Percentiles rank a stretch among this genome's conserved stretches.
These are phyloP conservation scores for Crossocerus cetratus DNA, from an alignment of 2,888 invertebrate genomes.

Conservation along the genomic window DNA sequence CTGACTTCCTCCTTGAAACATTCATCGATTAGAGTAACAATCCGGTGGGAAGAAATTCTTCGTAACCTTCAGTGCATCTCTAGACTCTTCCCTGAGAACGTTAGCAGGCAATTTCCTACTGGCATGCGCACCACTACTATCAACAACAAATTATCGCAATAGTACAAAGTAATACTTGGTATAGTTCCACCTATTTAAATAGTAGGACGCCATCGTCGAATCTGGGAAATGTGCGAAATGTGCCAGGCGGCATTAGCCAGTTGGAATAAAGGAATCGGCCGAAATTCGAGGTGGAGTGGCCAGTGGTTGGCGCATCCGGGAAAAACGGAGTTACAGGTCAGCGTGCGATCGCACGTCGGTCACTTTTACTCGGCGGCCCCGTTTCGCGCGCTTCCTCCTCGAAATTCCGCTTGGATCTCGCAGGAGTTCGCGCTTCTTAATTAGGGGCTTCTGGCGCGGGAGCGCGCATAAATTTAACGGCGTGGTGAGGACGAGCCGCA, in stretches of 20 bases:
- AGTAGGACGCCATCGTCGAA: no score
- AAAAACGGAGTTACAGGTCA: conserved; percentile 1
- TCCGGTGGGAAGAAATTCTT: not conserved
- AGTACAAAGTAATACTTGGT: no score
- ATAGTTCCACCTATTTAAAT: no score
- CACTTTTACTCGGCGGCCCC: conserved; percentile 39
- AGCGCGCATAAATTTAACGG: conserved; percentile 66
- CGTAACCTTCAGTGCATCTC: not conserved
- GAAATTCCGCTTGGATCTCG: not conserved
- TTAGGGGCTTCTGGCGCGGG: conserved; percentile 6
- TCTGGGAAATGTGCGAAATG: no score
- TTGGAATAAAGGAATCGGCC: no score
- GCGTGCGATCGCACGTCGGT: not conserved
- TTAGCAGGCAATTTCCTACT: no score
- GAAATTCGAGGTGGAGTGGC: not conserved
- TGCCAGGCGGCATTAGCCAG: no score
- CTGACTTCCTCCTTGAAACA: not conserved
- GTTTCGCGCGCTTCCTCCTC: conserved; percentile 6
- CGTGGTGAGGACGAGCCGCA: conserved; percentile 50
- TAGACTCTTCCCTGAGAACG: no score
- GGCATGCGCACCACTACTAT: no score
- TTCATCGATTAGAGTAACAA: not conserved
- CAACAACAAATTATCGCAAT: no score
- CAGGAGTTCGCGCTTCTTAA: not conserved
- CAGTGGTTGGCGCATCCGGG: not conserved